phyloP scores from a whole-genome alignment of 2,888 invertebrate genomes.

The Xylocampa areola region DNA sequence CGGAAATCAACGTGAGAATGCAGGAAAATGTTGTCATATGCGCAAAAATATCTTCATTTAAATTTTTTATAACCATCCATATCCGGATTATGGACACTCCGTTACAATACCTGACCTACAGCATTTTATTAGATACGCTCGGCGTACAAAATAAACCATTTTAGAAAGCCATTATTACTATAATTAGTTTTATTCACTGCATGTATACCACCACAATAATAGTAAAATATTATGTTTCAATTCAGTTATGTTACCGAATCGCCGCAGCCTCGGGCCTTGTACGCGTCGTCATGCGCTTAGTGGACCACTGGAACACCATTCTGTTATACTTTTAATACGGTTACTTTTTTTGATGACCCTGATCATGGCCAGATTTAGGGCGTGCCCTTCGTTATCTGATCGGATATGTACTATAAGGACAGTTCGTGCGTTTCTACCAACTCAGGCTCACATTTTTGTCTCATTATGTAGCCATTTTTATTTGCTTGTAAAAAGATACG shows the following conservation, averaged over 20 bases:
- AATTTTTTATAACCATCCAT: slow-evolving; percentile 9
- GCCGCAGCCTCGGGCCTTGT: slow-evolving; percentile 71
- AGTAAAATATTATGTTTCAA: slow-evolving; percentile 64
- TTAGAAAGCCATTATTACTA: slow-evolving; percentile 53
- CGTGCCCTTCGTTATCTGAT: slow-evolving; percentile 77
- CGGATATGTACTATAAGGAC: slow-evolving; percentile 44
- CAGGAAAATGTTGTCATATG: slow-evolving; percentile 18
- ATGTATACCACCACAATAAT: slow-evolving; percentile 62
- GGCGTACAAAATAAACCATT: slow-evolving; percentile 29
- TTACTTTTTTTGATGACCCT: slow-evolving; percentile 82
- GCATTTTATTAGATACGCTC: slow-evolving; percentile 31
- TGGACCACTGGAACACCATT: slow-evolving; percentile 84
- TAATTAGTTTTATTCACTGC: slow-evolving; percentile 28
- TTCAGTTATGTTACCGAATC: slow-evolving; percentile 72
- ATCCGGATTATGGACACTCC: slow-evolving; percentile 13
- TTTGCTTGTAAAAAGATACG: slow-evolving; percentile 26
- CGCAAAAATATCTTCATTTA: slow-evolving; percentile 16
- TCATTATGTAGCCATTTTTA: slow-evolving; percentile 27
- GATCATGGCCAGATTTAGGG: slow-evolving; percentile 71
- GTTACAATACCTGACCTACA: slow-evolving; percentile 48
- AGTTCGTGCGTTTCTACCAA: slow-evolving; percentile 21
- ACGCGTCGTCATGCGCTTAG: slow-evolving; percentile 78
- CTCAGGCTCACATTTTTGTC: slow-evolving; percentile 13
- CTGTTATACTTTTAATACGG: slow-evolving; percentile 87
- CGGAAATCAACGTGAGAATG: slow-evolving; percentile 2